Base-by-base conservation (phyloP, 2,888 invertebrate species). In the Sarcophaga rosellei region DNA sequence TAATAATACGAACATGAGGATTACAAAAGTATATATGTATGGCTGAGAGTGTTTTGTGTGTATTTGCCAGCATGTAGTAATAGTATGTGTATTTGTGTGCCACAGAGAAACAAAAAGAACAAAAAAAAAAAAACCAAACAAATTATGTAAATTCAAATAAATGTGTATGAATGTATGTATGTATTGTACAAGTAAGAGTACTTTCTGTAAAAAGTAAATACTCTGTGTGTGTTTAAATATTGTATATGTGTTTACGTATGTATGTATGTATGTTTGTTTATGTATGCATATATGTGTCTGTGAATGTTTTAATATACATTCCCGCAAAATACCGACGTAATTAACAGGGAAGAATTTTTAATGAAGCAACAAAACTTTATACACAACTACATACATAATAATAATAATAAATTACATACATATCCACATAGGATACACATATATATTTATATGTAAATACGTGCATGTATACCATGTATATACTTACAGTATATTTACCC, bases 321-420 rank as follows among this genome's bases (percentile, higher is more conserved):
- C 25, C 45, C 80, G 74, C 66, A 80, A 68, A 74, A 80, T 80
- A 73, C 73, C 66, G 73, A 80, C 44, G 73, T 80, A 80, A 80
- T 80, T 80, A 73, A 80, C 80, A 80, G 65, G 73, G 66, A 80
- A 73, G 73, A 80, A 74, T 80, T 80, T 80, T 80, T 80, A 80
- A 80, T 80, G 80, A 73, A 80, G 73, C 73, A 73, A 68, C 80
- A 73, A 80, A 80, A 73, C 73, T 80, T 61, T 20, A 53, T 53
- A 73, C 25, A 73, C 44, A 53, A 12, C 45, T 11, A 17, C 15
- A 53, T 11, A 17, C 15, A 53, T 53, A 15, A 69, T 11, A 17
- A 17, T 17, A 17, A 53, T 3, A 53, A 53, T 17, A 15, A 3
- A 12, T 15, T 63, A 63, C 65, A 35, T 17, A 77, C n/a, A 68